A percentile compares a stretch with the other conserved stretches of the same genome.
These are phyloP conservation scores for Hephaestus fuliginosus DNA, from an alignment of 2,797 vertebrate genomes.

Conservation along the genomic window DNA sequence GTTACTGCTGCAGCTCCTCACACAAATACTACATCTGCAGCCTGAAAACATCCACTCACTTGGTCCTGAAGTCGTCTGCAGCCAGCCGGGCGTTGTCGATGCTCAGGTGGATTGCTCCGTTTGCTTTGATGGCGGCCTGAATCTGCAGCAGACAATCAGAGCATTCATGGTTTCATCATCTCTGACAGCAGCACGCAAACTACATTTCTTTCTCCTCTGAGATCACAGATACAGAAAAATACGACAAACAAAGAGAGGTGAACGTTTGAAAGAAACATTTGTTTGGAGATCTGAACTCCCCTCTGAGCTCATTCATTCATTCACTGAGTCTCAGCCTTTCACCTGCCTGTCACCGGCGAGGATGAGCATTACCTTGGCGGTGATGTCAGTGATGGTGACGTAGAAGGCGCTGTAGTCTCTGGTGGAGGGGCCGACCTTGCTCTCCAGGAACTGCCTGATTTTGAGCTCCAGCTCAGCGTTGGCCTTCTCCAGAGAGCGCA, in stretches of 20 bases:
- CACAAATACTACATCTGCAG: no score
- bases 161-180: neutral
- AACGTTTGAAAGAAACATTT: no score
- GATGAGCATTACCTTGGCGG: constrained; percentile 83
- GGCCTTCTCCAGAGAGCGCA: constrained; percentile 85
- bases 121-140: constrained; percentile 71
- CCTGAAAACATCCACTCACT: constrained; percentile 54
- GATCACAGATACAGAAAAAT: no score
- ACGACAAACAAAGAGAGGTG: no score
- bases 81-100: constrained; percentile 87
- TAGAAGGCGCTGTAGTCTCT: constrained; percentile 84
- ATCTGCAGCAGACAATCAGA: constrained; percentile 75
- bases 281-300: no score
- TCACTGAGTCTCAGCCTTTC: neutral
- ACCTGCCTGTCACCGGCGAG: constrained; percentile 30
- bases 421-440: constrained; percentile 57
- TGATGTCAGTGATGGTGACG: constrained; percentile 84
- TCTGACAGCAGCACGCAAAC: neutral
- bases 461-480: constrained; percentile 88
- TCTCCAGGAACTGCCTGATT: constrained; percentile 84
- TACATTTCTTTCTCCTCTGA: neutral
- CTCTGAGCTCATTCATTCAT: neutral
- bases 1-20: neutral
- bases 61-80: constrained; percentile 78
- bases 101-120: constrained; percentile 81